Evolutionary conservation across 2,888 invertebrate genomes (phyloP), one percentile per base, ranked within the genome.

Genomic region (Thysanoteuthis rhombus): DNA sequence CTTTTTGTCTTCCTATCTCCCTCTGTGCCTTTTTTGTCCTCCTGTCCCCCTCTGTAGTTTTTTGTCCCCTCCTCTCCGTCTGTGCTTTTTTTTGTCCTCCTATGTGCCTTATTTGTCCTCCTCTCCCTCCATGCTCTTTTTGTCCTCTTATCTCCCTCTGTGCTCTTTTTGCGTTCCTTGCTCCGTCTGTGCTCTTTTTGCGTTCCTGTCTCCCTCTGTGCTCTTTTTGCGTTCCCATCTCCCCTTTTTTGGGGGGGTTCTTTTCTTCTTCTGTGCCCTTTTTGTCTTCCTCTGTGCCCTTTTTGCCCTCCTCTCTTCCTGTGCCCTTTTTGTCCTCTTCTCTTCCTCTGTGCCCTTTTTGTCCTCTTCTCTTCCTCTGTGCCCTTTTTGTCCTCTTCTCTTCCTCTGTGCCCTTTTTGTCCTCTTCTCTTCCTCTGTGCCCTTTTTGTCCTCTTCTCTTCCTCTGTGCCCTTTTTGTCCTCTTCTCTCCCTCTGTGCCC

Each of bases 81-180:
- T 22, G 10, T 6, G 3, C 38, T 12, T 38, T 38, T 2, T 90
- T 10, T 90, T 38, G 36, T 6, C 25, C 90, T 36, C 39, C 6
- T 36, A 22, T 28, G 25, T 2, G 0, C 22, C 19, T 22, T 1
- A 4, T 47, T 22, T 89, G 16, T n/a, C n/a, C 16, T 22, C 22
- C 10, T 89, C 1, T 8, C 12, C 0, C 12, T 22, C n/a, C n/a
- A 12, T 22, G 32, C n/a, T 89, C n/a, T 22, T n/a, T n/a, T 22
- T 89, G 0, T 89, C 0, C 22, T 2, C 2, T 0, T n/a, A 19
- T n/a, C 3, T 3, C n/a, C n/a, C n/a, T 3, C 0, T 3, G 12
- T 22, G 1, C 0, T 38, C 38, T 3, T 89, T 39, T 3, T 42
- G 6, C 19, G 2, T 19, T 19, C 12, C 47, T 36, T 25, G 8